A percentile compares a stretch with the other conserved stretches of the same genome.
phyloP scores from a whole-genome alignment of 2,888 invertebrate genomes.

The Lysandra coridon region DNA sequence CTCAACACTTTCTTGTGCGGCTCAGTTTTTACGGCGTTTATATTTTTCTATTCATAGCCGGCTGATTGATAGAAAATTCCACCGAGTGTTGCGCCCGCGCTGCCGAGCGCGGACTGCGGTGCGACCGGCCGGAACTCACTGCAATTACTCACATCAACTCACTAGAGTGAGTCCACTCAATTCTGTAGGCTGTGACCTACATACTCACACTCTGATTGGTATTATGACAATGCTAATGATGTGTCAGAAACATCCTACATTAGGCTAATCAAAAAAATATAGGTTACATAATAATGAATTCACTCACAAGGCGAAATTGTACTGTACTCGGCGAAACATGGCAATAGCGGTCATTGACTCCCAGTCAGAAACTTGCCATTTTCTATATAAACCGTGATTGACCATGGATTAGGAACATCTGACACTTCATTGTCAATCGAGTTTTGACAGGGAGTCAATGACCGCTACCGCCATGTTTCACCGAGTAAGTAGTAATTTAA shows the following conservation, averaged over 20 bases:
- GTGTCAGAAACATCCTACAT: not conserved
- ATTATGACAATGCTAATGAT: not conserved
- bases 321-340: no score
- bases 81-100: not conserved
- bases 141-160: not conserved
- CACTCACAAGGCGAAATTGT: not conserved
- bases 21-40: slow-evolving; percentile 12
- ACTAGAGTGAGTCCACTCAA: not conserved
- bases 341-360: no score
- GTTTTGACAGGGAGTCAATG: no score
- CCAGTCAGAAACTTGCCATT: no score
- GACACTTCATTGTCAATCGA: no score
- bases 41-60: slow-evolving; percentile 17
- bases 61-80: slow-evolving; percentile 18
- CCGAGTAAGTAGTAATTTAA: no score
- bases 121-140: not conserved
- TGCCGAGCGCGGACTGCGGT: not conserved
- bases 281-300: no score
- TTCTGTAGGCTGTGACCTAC: not conserved
- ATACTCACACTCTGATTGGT: not conserved
- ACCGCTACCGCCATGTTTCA: no score
- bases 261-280: not conserved
- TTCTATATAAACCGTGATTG: no score
- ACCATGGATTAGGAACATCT: no score
- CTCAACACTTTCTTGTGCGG: slow-evolving; percentile 16